Evolutionary conservation across 2,888 invertebrate species (phyloP).

Genomic region (Sycophila texana): DNA sequence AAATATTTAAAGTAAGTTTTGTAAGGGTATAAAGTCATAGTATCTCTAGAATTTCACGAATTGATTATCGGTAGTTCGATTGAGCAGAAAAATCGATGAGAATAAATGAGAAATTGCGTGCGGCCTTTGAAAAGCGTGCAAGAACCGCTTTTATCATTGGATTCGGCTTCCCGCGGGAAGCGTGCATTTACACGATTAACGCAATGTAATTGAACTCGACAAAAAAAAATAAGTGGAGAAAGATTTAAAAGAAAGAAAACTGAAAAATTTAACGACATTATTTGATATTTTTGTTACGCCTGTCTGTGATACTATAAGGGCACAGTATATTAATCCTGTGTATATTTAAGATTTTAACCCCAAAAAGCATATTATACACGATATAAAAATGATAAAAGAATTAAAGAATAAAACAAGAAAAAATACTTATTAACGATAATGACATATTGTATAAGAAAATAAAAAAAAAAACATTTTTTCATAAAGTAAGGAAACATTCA

Average conservation of each 20-base stretch:
- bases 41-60: no score
- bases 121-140: no score
- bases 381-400: slow-evolving; percentile 10
- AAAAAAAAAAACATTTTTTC: slow-evolving; percentile 64
- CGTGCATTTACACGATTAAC: slow-evolving; percentile 5
- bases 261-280: slow-evolving; percentile 20
- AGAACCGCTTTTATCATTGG: no score
- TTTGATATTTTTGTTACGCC: slow-evolving; percentile 66
- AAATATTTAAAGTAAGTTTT: no score
- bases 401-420: background rate
- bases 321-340: slow-evolving; percentile 72
- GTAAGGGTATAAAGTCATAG: no score
- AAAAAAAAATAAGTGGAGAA: slow-evolving; percentile 4
- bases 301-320: slow-evolving; percentile 75
- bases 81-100: no score
- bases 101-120: no score
- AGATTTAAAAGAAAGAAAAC: background rate
- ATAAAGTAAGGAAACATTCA: slow-evolving; percentile 60
- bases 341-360: slow-evolving; percentile 58
- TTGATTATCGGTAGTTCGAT: no score
- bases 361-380: slow-evolving; percentile 37
- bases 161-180: no score
- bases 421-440: background rate
- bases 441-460: slow-evolving; percentile 61
- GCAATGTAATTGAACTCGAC: background rate